These are phyloP conservation scores for Triplophysa rosa DNA, from an alignment of 2,113 vertebrate species.

Conservation along the genomic window DNA sequence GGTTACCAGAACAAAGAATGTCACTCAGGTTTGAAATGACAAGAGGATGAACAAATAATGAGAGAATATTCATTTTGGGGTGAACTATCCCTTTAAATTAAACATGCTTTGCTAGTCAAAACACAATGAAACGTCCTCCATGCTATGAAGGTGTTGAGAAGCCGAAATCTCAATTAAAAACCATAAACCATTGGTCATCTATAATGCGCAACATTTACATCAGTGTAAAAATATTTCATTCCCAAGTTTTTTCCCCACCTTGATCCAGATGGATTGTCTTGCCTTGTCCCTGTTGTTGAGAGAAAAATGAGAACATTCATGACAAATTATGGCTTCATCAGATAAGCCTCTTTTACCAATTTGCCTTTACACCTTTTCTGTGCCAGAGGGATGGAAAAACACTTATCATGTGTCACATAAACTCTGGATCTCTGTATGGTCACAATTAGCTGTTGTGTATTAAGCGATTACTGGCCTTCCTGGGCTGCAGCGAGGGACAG, in stretches of 20 bases:
- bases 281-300: conserved; percentile 17
- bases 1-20: too few species aligned
- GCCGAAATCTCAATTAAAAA: background rate
- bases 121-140: too few species aligned
- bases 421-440: conserved; percentile 28
- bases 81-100: too few species aligned
- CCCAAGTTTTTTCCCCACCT: background rate
- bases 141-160: background rate
- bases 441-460: conserved; percentile 52
- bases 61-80: too few species aligned
- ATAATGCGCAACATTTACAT: background rate
- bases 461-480: conserved; percentile 41
- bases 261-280: background rate
- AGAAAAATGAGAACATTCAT: conserved; percentile 47
- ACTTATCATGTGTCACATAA: conserved; percentile 51
- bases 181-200: background rate
- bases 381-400: conserved; percentile 39
- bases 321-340: conserved; percentile 54
- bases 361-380: conserved; percentile 45
- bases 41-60: too few species aligned
- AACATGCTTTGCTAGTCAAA: too few species aligned
- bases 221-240: background rate
- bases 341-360: conserved; percentile 47
- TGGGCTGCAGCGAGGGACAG: conserved; percentile 26
- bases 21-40: too few species aligned